phyloP scores from a whole-genome alignment of 2,113 vertebrate species.

The Pteropus alecto region DNA sequence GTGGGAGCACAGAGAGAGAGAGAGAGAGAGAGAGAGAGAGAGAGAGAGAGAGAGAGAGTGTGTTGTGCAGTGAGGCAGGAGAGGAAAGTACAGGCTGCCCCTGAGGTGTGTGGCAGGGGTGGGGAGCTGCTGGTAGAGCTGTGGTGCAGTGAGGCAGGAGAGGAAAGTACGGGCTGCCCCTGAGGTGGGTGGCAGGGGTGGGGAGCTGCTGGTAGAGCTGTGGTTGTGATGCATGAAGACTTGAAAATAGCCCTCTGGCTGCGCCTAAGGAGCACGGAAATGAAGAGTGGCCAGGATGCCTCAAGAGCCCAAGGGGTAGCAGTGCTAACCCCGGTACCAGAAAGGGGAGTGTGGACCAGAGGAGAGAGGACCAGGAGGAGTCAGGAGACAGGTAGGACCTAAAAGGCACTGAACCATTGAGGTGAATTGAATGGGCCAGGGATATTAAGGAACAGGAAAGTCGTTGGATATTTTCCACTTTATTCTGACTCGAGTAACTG shows the following conservation, averaged over 20 bases:
- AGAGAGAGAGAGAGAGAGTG: no score
- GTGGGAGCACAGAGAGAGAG: background rate
- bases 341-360: background rate
- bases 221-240: fast-evolving
- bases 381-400: background rate
- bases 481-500: background rate
- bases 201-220: background rate
- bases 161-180: background rate
- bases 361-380: background rate
- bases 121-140: background rate
- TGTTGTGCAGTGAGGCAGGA: background rate
- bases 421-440: background rate
- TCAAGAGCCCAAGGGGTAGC: fast-evolving
- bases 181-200: background rate
- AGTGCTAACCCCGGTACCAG: no score
- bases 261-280: fast-evolving
- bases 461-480: no score
- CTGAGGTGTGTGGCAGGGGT: background rate
- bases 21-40: no score
- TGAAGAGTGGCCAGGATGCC: background rate
- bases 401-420: background rate
- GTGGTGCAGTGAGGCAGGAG: background rate
- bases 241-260: background rate
- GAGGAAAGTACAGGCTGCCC: background rate
- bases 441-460: background rate